Evolutionary conservation across 2,797 vertebrate genomes (phyloP), one percentile per base, ranked within the genome.

Genomic region (Crotalus adamanteus): DNA sequence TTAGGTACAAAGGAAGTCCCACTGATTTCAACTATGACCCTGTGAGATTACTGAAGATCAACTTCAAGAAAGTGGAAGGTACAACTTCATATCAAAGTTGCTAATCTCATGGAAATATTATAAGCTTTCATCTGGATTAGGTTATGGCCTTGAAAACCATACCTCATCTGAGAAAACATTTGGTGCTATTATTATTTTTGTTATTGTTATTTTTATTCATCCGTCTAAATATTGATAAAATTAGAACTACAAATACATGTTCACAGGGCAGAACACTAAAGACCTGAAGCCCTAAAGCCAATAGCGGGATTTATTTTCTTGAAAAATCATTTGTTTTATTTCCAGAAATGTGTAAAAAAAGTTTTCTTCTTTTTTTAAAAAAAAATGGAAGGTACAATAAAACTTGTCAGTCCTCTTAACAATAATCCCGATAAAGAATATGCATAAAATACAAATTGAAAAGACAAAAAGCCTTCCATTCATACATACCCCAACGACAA

Each of bases 321-420:
- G 95, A 96, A 98, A 99, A 99, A 98, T 98, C 97, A 98, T 98
- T 98, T 90, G 93, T 98, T 99, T 99, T 99, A 98, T 99, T 99
- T 98, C 98, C 96, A 97, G 97, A 99, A 98, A 97, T 86, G 98
- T 98, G 98, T 98, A 99, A 99, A 99, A 99, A 91, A 88, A 8
- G 4, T 26, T 25, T 6, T 59, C 25, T 26, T 63, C 97, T 98
- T 98, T 98, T 98, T 98, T 73, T 37, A 2, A 1, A 99, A 98
- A 99, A 83, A 25, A 47, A 98, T 98, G 98, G 97, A 98, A 97
- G 98, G 98, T 98, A 99, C 98, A 99, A 98, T 97, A 97, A 97
- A 98, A 98, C 96, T 98, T 98, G 98, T 97, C 98, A 98, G 98
- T 98, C 98, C 98, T 97, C 98, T 98, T 98, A 98, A 99, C 98